These are phyloP conservation scores for Rallus limicola DNA, from an alignment of 2,113 vertebrate genomes.

Conservation along the genomic window DNA sequence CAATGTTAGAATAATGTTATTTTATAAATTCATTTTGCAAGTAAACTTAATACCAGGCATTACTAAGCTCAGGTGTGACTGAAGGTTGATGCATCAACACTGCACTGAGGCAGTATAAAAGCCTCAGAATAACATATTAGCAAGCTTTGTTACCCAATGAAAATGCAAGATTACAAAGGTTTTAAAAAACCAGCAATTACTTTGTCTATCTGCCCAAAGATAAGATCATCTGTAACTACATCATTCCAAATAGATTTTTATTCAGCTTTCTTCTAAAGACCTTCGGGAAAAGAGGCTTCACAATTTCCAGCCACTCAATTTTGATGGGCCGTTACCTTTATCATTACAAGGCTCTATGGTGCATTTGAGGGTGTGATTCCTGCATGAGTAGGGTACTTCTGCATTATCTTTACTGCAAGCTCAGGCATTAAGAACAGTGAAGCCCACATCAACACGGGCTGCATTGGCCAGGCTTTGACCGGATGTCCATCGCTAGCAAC, in stretches of 20 bases:
- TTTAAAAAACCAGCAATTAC: slow-evolving; percentile 12
- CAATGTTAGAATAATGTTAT: not conserved
- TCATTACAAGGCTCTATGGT: not conserved
- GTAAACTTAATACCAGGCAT: slow-evolving; percentile 10
- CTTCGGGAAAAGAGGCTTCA: not conserved
- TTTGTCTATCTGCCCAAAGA: not conserved
- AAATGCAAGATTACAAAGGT: not conserved
- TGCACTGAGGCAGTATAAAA: not conserved
- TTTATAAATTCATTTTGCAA: slow-evolving; percentile 10
- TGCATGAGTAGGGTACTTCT: not conserved
- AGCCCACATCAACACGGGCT: not conserved
- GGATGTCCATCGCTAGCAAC: not conserved
- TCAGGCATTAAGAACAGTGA: not conserved
- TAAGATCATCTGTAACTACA: not conserved
- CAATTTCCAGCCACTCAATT: not conserved
- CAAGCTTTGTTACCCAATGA: not conserved
- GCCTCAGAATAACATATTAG: slow-evolving; percentile 10
- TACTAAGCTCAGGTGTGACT: not conserved
- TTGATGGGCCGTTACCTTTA: not conserved
- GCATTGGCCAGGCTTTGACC: not conserved
- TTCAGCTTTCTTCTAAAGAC: not conserved
- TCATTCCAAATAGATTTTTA: not conserved
- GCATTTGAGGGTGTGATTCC: not conserved
- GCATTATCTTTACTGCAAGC: not conserved
- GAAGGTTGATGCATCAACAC: slow-evolving; percentile 9